Base-by-base conservation (phyloP, 2,888 invertebrate genomes). In the Caenorhabditis sp. region DNA sequence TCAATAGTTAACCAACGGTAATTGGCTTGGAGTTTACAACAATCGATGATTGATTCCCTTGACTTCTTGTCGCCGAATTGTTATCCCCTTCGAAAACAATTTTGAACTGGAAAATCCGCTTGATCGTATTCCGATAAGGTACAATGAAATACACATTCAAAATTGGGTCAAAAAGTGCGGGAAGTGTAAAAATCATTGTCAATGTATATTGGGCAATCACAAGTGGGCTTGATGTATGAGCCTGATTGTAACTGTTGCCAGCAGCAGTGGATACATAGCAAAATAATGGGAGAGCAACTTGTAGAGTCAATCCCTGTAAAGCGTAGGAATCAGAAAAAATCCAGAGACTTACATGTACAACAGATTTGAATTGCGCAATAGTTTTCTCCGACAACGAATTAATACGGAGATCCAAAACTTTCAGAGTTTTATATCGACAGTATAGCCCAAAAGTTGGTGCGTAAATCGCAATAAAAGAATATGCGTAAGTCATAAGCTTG, bases 401-500 rank as follows among this genome's bases (percentile, higher is more conserved):
- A 3, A 17, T 43, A 14, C 17, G 12, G 3, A 17, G 12, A 43
- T 43, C 43, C 17, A 43, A 14, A 43, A 43, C 43, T 43, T 43
- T 43, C 14, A 43, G 17, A 43, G 43, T 17, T 17, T 17, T 43
- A 3, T 17, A 14, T 43, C 43, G 12, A 43, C 43, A 43, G 14
- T 43, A 43, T 10, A 17, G 3, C 3, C 43, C 43, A 43, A 43
- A 43, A 2, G 14, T 14, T 2, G 43, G 17, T 12, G 43, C 43
- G 43, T 43, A 43, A 3, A 43, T 14, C 5, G 17, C 17, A 3
- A 17, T 17, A 14, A 14, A 10, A 3, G 43, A 43, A 17, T 17
- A 43, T 10, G 17, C 43, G 3, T 60, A 1, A 2, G 67, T 67
- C 23, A 58, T 56, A 1, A 67, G 5, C 12, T 56, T 63, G 56